Base-by-base conservation (phyloP, 2,113 vertebrate genomes). In the Pagrus major region DNA sequence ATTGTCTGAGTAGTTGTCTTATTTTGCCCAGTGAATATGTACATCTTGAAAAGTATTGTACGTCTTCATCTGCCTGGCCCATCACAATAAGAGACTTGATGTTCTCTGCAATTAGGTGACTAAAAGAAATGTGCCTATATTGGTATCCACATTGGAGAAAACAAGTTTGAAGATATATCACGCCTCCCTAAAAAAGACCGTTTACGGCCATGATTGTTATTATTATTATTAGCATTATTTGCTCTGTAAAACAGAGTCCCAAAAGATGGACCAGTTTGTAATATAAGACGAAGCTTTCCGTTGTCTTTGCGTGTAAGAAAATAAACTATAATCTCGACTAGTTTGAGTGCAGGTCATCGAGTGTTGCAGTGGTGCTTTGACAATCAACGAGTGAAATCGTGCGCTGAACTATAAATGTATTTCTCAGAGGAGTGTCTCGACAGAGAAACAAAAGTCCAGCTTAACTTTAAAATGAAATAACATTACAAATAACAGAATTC, bases 321-420 rank as follows among this genome's bases (percentile, higher is more conserved):
- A 4, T 10, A 15, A 31, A 25, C n/a, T 4, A 4, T 25, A 2
- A 46, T 2, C 11, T 35, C 20, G 0, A 20, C 18, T 10, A 20
- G 9, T 23, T 23, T n/a, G 35, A 31, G 25, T n/a, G 60, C 39
- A 35, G 11, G 63, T 27, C n/a, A 11, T 42, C 5, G 20, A 69
- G 61, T 9, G 59, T 69, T 83, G 46, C 47, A 46, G 72, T 80
- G 81, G 71, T 81, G 89, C 80, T 81, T 77, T 87, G 91, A 92
- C 91, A 92, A 92, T 92, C 91, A 92, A 82, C 23, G 46, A 80
- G 51, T 75, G 44, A 81, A 76, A 60, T 59, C 10, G 25, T 61
- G 25, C 25, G 25, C 35, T 74, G 44, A 70, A 20, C 12, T 29
- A 44, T 14, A 51, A 25, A 66, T 66, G 2, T 6, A 61, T 64